Evolutionary conservation across 2,797 vertebrate species (phyloP).

Genomic region (Bradypodion pumilum): DNA sequence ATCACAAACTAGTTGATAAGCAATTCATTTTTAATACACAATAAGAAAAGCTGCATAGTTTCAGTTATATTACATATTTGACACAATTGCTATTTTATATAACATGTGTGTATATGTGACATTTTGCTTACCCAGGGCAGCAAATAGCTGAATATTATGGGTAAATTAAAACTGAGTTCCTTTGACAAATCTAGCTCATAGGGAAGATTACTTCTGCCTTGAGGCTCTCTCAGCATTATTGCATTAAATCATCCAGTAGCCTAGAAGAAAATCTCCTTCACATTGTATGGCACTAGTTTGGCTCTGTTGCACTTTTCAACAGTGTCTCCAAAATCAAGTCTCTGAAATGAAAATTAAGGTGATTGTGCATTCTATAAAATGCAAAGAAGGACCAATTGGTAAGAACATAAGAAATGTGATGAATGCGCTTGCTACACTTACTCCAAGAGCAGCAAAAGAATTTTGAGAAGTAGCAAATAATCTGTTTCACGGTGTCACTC

Average conservation of each 20-base stretch:
- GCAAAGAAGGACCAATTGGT: neutral
- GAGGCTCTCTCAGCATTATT: neutral
- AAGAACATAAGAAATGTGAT: neutral
- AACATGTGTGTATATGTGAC: neutral
- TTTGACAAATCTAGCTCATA: constrained; percentile 38
- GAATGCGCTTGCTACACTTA: neutral
- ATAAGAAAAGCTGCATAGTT: neutral
- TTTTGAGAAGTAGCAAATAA: neutral
- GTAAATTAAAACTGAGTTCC: constrained; percentile 21
- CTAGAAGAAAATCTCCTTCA: constrained; percentile 7
- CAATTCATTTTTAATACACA: neutral
- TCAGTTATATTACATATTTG: neutral
- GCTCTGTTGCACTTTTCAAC: neutral
- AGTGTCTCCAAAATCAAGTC: neutral
- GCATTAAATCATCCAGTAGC: neutral
- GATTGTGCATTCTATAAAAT: neutral
- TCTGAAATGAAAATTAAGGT: neutral
- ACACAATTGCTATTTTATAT: constrained; percentile 13
- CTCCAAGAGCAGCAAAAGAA: neutral
- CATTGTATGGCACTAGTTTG: constrained; percentile 2
- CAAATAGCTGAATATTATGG: neutral
- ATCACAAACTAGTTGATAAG: neutral
- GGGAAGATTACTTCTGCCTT: constrained; percentile 9
- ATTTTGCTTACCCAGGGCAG: constrained; percentile 14
- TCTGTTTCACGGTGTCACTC: neutral